Evolutionary conservation across 2,797 vertebrate genomes (phyloP).

Genomic region (Dallia pectoralis): DNA sequence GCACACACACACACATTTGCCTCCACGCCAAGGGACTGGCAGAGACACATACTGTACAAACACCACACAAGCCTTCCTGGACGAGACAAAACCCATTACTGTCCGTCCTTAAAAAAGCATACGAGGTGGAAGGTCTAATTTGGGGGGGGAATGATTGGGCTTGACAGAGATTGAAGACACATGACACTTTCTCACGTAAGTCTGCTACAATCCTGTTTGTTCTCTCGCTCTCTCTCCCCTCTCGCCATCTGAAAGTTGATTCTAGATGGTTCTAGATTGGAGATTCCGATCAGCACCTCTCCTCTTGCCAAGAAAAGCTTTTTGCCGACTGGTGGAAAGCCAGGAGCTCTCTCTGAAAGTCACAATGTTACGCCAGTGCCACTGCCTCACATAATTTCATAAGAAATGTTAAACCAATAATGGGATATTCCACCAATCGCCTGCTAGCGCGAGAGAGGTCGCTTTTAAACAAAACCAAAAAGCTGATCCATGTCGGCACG

Average conservation of each 20-base stretch:
- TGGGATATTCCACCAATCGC: conserved; percentile 63
- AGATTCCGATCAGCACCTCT: conserved; percentile 70
- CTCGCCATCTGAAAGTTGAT: conserved; percentile 61
- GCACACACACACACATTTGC: conserved; percentile 28
- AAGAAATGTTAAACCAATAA: conserved; percentile 69
- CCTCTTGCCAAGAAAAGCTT: conserved; percentile 71
- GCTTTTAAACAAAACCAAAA: conserved; percentile 27
- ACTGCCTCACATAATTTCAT: conserved; percentile 52
- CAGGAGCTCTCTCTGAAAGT: conserved; percentile 59
- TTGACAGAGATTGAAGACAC: conserved; percentile 66
- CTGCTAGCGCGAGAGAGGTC: conserved; percentile 44
- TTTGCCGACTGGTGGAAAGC: conserved; percentile 70
- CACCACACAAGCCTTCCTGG: conserved; percentile 18
- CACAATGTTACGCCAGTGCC: conserved; percentile 53
- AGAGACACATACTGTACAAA: conserved; percentile 17
- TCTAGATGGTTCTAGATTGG: conserved; percentile 65
- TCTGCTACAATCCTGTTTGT: conserved; percentile 60
- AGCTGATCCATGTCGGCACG: conserved; percentile 58
- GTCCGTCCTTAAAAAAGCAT: conserved; percentile 72
- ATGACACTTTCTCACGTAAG: conserved; percentile 58
- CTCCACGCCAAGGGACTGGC: not conserved
- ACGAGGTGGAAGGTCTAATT: conserved; percentile 85
- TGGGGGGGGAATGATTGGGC: conserved; percentile 77
- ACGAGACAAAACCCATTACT: conserved; percentile 56
- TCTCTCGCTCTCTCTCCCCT: conserved; percentile 40